These are phyloP conservation scores for Gasterosteus aculeatus DNA, from an alignment of 2,113 vertebrate genomes.

Conservation along the genomic window DNA sequence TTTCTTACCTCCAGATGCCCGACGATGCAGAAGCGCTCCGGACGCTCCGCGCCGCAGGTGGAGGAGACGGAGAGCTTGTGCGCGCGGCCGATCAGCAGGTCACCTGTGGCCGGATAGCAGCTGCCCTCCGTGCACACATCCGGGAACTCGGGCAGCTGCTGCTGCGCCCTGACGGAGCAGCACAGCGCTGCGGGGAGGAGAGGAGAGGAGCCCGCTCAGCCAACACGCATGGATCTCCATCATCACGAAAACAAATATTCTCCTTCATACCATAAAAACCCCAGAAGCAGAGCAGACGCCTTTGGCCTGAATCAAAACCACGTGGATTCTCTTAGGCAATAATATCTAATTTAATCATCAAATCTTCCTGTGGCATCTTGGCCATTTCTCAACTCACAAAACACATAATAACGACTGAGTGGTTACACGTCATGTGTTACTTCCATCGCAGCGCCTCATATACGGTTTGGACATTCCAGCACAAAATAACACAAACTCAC, in stretches of 20 bases:
- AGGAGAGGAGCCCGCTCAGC: too few species aligned
- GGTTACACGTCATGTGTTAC: slow-evolving; percentile 33
- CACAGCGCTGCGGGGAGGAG: slow-evolving; percentile 73
- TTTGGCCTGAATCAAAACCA: slow-evolving; percentile 36
- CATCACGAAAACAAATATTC: too few species aligned
- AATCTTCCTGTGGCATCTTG: neutral
- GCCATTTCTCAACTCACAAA: neutral
- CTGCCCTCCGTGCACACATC: slow-evolving; percentile 92
- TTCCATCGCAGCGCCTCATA: neutral
- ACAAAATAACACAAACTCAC: slow-evolving; percentile 65
- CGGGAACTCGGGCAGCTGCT: slow-evolving; percentile 84
- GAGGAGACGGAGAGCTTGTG: slow-evolving; percentile 86
- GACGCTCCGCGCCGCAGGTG: slow-evolving; percentile 87
- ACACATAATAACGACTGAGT: slow-evolving; percentile 1
- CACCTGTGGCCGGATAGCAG: slow-evolving; percentile 94
- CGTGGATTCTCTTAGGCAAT: slow-evolving; percentile 14
- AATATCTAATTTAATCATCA: neutral
- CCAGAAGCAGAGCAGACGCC: neutral
- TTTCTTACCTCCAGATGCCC: slow-evolving; percentile 88
- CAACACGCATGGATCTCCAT: neutral
- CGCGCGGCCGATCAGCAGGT: slow-evolving; percentile 91
- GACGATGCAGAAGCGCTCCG: slow-evolving; percentile 90
- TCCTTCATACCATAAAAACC: neutral
- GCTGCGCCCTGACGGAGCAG: slow-evolving; percentile 69
- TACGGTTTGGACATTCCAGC: neutral